A percentile compares a stretch with the other conserved stretches of the same genome.
phyloP scores from a whole-genome alignment of 1,140 invertebrate species.

The Drosophila arawakana region DNA sequence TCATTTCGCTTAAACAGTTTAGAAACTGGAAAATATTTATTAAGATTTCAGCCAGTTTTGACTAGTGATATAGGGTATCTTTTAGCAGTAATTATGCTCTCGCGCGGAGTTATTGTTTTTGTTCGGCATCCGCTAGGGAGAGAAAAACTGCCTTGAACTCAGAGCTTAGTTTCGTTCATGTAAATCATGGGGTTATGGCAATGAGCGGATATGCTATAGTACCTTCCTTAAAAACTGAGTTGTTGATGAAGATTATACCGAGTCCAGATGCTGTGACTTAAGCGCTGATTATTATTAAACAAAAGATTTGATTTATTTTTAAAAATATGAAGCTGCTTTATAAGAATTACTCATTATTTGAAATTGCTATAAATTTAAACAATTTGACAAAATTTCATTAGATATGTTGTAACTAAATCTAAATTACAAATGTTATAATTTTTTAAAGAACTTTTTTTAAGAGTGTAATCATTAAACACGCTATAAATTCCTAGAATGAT shows the following conservation, averaged over 20 bases:
- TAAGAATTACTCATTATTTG: too few relatives aligned
- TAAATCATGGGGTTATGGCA: slow-evolving; percentile 3
- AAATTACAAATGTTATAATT: too few relatives aligned
- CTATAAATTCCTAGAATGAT: neutral
- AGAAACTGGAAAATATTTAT: too few relatives aligned
- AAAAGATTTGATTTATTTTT: too few relatives aligned
- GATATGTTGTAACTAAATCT: too few relatives aligned
- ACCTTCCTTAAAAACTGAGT: neutral
- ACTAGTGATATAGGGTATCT: neutral
- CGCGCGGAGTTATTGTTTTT: slow-evolving; percentile 6
- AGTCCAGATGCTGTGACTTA: neutral
- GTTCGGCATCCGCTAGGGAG: slow-evolving; percentile 30
- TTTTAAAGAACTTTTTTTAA: too few relatives aligned
- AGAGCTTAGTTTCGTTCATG: neutral
- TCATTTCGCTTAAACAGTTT: too few relatives aligned
- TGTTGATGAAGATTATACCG: neutral
- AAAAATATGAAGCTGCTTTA: too few relatives aligned
- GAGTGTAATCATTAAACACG: too few relatives aligned
- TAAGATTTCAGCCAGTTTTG: neutral
- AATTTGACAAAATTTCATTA: too few relatives aligned
- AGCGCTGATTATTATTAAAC: neutral
- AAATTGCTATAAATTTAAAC: too few relatives aligned
- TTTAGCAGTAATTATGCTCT: neutral
- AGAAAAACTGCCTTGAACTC: slow-evolving; percentile 50
- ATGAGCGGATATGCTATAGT: slow-evolving; percentile 9